phyloP scores from a whole-genome alignment of 2,113 vertebrate species.

The Trogon surrucura region DNA sequence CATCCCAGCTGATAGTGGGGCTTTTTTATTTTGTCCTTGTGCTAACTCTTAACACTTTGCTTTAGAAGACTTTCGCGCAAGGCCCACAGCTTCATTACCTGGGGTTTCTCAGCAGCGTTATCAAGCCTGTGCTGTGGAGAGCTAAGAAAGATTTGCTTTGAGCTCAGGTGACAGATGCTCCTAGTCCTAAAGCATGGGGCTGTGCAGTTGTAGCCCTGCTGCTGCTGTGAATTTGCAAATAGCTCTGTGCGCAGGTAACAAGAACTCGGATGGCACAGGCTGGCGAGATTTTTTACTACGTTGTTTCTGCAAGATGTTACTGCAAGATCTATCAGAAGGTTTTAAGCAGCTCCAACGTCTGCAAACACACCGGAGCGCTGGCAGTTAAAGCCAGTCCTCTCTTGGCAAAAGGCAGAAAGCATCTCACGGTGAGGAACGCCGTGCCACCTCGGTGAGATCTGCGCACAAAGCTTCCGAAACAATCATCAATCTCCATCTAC shows the following conservation, averaged over 20 bases:
- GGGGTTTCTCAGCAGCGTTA: not conserved
- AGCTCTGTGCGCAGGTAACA: not conserved
- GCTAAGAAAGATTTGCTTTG: not conserved
- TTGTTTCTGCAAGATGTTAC: not conserved
- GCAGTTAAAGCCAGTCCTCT: not conserved
- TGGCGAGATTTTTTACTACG: not conserved
- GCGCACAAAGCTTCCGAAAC: not conserved
- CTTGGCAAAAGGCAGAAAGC: not conserved
- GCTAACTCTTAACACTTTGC: not conserved
- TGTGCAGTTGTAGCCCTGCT: not conserved
- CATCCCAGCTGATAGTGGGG: not conserved
- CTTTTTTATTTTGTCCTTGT: not conserved
- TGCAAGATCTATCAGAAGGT: not conserved
- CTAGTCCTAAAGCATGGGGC: not conserved
- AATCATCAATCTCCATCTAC: not conserved
- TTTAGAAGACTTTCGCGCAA: not conserved
- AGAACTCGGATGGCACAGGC: not conserved
- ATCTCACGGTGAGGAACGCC: not conserved
- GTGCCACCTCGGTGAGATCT: not conserved
- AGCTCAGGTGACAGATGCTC: slow-evolving; percentile 8
- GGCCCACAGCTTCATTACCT: not conserved
- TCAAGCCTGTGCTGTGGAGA: not conserved
- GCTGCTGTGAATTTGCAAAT: slow-evolving; percentile 18
- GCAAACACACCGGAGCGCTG: not conserved
- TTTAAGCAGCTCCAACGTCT: not conserved